phyloP scores from a whole-genome alignment of 2,797 vertebrate genomes.

The Spatula versicolor region DNA sequence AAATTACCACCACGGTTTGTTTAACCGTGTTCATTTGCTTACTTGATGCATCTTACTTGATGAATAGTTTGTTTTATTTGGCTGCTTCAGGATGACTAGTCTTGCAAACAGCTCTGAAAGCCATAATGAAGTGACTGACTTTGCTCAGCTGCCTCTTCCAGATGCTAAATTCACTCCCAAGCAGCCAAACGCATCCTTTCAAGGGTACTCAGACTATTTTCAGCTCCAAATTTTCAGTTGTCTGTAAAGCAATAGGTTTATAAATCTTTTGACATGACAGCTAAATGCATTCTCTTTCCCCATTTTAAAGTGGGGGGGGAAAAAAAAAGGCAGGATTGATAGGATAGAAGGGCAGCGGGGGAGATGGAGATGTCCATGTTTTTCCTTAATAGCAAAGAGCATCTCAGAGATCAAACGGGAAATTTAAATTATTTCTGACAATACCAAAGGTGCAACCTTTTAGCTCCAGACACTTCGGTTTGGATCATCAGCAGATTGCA shows the following conservation, averaged over 20 bases:
- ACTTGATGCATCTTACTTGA: not conserved
- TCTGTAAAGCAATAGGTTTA: not conserved
- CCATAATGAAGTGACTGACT: not conserved
- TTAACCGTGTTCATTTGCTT: not conserved
- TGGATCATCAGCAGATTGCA: not conserved
- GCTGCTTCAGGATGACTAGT: not conserved
- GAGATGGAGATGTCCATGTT: not conserved
- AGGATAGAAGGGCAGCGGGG: not conserved
- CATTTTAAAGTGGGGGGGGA: not conserved
- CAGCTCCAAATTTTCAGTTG: not conserved
- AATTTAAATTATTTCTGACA: constrained; percentile 9
- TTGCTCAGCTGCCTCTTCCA: constrained; percentile 31
- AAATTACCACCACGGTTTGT: not conserved
- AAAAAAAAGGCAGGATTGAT: not conserved
- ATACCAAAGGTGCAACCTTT: not conserved
- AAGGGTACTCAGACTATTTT: not conserved
- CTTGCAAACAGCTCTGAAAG: constrained; percentile 7
- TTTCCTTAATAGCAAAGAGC: not conserved
- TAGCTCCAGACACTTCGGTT: not conserved
- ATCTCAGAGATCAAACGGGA: not conserved
- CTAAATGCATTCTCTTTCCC: not conserved
- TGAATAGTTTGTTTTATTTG: constrained; percentile 13
- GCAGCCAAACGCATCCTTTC: constrained; percentile 7
- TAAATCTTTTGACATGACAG: not conserved
- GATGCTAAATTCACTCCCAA: not conserved